Evolutionary conservation across 2,888 invertebrate species (phyloP).

Genomic region (Tenthredo distinguenda): DNA sequence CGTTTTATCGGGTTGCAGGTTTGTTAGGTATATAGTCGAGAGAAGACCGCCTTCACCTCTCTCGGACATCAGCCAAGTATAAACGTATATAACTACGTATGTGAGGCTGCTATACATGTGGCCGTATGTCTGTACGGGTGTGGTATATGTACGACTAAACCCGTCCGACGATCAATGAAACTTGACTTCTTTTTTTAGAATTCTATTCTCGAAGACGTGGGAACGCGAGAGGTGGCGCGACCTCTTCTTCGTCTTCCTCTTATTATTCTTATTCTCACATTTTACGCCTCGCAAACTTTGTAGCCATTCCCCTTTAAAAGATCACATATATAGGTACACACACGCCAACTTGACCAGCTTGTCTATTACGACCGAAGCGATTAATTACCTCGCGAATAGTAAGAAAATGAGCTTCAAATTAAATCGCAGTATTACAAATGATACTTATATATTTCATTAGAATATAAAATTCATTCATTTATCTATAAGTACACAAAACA

Average conservation of each 20-base stretch:
- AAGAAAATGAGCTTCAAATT: not conserved
- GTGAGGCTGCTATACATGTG: not conserved
- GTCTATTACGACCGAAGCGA: not conserved
- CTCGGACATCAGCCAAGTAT: constrained; percentile 35
- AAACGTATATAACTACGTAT: constrained; percentile 8
- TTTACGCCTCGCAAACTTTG: constrained; percentile 24
- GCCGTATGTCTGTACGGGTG: not conserved
- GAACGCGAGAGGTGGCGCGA: constrained; percentile 39
- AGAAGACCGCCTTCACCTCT: not conserved
- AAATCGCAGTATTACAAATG: not conserved
- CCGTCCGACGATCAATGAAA: constrained; percentile 47
- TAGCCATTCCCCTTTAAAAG: not conserved
- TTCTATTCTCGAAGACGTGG: constrained; percentile 46
- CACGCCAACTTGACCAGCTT: not conserved
- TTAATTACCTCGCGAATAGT: not conserved
- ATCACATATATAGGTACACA: not conserved
- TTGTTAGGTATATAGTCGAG: not conserved
- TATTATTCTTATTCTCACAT: constrained; percentile 4
- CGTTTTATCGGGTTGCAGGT: not conserved
- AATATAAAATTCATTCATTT: not conserved
- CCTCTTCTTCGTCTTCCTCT: constrained; percentile 17
- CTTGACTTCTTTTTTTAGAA: constrained; percentile 47
- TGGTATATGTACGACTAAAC: constrained; percentile 30
- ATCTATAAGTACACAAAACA: not conserved
- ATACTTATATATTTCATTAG: not conserved